Percentiles rank a stretch among this genome's conserved stretches.
Conservation (phyloP, 2,113 vertebrate genomes). For the Eulemur rufifrons region DNA sequence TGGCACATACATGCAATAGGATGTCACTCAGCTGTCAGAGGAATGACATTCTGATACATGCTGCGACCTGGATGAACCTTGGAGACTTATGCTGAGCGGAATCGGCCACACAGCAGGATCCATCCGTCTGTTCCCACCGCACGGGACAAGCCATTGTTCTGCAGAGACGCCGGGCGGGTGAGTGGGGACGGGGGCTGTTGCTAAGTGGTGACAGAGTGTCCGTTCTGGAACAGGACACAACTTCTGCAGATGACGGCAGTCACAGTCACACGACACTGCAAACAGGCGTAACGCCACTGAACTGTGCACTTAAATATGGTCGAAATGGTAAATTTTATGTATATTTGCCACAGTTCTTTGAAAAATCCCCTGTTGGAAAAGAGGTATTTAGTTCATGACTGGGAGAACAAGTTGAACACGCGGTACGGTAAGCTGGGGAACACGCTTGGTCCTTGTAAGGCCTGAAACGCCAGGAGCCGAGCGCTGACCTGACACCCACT, state of each 20-base stretch:
- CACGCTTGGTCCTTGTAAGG: not conserved
- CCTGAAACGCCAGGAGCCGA: not conserved
- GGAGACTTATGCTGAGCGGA: not conserved
- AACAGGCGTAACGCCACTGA: not conserved
- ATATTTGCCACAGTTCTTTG: not conserved
- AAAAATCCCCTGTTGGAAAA: not conserved
- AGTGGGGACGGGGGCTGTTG: not conserved
- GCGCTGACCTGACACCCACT: not conserved
- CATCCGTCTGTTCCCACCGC: not conserved
- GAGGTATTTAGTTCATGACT: not conserved
- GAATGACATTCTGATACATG: not conserved
- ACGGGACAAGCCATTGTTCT: not conserved
- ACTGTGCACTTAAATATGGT: not conserved
- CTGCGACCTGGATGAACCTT: not conserved
- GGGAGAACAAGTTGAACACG: not conserved
- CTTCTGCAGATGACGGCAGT: not conserved
- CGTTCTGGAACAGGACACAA: not conserved
- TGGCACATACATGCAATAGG: too few species aligned
- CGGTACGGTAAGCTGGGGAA: not conserved
- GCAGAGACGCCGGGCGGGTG: not conserved
- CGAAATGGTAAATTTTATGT: not conserved
- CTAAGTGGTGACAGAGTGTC: not conserved
- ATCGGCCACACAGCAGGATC: not conserved
- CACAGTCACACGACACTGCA: accelerated
- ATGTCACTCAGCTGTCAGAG: not conserved